phyloP scores from a whole-genome alignment of 1,140 invertebrate species.

The Ceratosolen fusciceps region DNA sequence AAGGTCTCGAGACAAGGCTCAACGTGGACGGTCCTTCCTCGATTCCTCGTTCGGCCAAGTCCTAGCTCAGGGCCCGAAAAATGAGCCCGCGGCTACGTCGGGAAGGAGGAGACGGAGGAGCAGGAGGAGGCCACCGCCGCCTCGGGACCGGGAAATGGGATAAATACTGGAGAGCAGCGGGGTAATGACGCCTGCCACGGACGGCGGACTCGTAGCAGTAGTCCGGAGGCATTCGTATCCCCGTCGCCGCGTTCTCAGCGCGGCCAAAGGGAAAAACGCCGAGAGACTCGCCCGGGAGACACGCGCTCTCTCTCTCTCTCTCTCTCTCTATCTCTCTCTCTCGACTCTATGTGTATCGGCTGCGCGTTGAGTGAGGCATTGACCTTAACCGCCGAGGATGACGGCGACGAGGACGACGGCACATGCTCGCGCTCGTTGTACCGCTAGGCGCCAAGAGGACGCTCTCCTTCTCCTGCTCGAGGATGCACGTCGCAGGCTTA shows the following conservation, averaged over 20 bases:
- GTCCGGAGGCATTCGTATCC: background rate
- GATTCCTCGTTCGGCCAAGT: background rate
- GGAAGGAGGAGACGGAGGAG: background rate
- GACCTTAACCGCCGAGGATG: constrained; percentile 36
- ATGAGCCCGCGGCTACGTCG: no score
- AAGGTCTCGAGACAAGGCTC: no score
- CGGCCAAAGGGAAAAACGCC: background rate
- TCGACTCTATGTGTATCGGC: background rate
- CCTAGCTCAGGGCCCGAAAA: no score
- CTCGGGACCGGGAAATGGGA: no score
- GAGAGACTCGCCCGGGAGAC: background rate
- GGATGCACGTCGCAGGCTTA: background rate
- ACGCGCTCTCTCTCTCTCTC: background rate
- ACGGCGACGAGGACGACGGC: constrained; percentile 35
- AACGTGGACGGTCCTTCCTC: no score
- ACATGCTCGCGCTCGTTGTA: constrained; percentile 14
- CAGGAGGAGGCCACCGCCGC: background rate
- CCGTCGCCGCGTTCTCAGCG: background rate
- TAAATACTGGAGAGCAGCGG: background rate
- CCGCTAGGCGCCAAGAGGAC: constrained; percentile 15
- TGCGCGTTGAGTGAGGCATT: constrained; percentile 26
- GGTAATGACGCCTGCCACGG: background rate
- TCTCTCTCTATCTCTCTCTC: no score
- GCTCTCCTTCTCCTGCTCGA: background rate
- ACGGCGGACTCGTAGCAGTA: background rate